Percentiles rank a stretch among this genome's conserved stretches.
Evolutionary conservation across 2,888 invertebrate species (phyloP).

Genomic region (Amphipoea oculea): DNA sequence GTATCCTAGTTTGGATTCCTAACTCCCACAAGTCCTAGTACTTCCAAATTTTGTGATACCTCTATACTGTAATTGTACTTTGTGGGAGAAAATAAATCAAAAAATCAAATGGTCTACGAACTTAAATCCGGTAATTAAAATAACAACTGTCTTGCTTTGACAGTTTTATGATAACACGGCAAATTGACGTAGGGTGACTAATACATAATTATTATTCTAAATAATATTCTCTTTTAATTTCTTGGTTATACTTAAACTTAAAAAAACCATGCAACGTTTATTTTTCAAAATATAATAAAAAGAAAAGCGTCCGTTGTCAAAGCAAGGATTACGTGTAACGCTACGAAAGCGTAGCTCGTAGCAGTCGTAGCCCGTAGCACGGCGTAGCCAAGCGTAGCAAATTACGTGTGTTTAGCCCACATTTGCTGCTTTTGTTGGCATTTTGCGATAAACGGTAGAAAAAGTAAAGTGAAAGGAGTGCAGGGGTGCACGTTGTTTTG

Average conservation of each 20-base stretch:
- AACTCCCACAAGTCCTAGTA: too few species aligned
- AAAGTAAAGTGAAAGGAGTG: not conserved
- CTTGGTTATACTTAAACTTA: not conserved
- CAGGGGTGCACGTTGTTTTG: not conserved
- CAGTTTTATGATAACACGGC: not conserved
- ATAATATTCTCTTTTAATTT: not conserved
- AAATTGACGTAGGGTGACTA: not conserved
- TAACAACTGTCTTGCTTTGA: not conserved
- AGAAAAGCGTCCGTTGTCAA: not conserved
- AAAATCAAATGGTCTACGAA: too few species aligned
- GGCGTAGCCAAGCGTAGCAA: constrained; percentile 43
- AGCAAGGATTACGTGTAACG: constrained; percentile 21
- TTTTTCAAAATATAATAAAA: not conserved
- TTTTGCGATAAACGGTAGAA: not conserved
- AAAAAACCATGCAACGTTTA: not conserved
- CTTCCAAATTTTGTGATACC: too few species aligned
- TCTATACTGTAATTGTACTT: too few species aligned
- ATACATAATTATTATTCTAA: not conserved
- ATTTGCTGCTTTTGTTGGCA: constrained; percentile 22
- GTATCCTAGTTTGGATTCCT: too few species aligned
- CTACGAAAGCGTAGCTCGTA: constrained; percentile 46
- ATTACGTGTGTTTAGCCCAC: constrained; percentile 33
- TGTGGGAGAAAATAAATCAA: too few species aligned
- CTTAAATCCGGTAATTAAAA: too few species aligned
- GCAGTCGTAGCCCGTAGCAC: constrained; percentile 36